A percentile compares a stretch with the other conserved stretches of the same genome.
Conservation (phyloP, 2,113 vertebrate species). For the Callospermophilus lateralis region DNA sequence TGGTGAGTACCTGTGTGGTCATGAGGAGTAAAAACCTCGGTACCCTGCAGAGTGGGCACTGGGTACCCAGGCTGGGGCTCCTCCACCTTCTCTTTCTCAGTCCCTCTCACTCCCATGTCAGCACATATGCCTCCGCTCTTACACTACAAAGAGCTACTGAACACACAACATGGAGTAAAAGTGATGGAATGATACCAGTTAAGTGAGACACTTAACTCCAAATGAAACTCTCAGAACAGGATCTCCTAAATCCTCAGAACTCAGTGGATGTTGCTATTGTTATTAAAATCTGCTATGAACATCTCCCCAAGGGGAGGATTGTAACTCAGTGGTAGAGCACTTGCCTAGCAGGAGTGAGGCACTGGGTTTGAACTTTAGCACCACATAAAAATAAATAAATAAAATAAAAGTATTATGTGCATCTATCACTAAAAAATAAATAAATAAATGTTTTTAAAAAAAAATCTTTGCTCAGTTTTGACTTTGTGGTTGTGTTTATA, state of each 20-base stretch:
- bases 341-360: too few relatives aligned
- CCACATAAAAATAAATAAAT: too few relatives aligned
- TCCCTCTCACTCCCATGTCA: too few relatives aligned
- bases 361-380: too few relatives aligned
- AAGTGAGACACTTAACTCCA: not conserved
- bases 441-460: too few relatives aligned
- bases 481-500: not conserved
- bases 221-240: not conserved
- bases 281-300: not conserved
- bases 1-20: not conserved
- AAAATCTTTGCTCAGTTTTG: not conserved
- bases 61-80: not conserved
- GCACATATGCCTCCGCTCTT: not conserved
- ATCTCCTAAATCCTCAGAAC: not conserved
- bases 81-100: not conserved
- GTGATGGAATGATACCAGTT: not conserved
- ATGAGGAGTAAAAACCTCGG: fast-evolving
- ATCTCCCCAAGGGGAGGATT: not conserved
- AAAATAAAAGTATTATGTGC: too few relatives aligned
- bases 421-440: too few relatives aligned
- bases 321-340: too few relatives aligned
- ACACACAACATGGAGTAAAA: not conserved
- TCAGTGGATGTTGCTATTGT: not conserved
- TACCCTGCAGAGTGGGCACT: not conserved
- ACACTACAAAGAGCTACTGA: not conserved